Conservation (phyloP, 2,113 vertebrate species). For the chimpanzee (Pan troglodytes) region DNA sequence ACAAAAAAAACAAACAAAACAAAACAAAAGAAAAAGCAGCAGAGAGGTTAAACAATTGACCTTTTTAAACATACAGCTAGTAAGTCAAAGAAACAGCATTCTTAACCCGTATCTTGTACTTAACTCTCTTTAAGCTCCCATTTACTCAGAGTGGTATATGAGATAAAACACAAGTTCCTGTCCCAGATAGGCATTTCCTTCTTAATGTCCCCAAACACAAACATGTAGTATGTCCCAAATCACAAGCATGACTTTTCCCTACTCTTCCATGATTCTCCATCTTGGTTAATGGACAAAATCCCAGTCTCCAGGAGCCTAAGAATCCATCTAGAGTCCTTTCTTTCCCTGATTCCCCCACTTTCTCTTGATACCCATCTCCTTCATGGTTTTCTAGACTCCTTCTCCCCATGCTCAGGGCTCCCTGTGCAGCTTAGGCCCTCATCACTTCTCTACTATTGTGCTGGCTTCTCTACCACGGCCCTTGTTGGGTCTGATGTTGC, state of each 20-base stretch:
- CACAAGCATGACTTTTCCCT: background rate
- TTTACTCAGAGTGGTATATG: background rate
- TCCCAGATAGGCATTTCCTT: background rate
- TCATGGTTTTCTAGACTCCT: background rate
- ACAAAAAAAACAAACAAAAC: too few relatives aligned
- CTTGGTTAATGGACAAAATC: background rate
- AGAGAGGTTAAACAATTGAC: background rate
- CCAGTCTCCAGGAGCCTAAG: background rate
- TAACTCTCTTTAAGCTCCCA: background rate
- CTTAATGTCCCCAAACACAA: background rate
- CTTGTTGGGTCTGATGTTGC: background rate
- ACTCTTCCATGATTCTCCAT: background rate
- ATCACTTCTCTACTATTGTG: background rate
- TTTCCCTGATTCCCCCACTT: background rate
- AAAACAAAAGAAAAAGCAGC: background rate
- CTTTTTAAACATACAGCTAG: background rate
- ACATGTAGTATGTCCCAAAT: background rate
- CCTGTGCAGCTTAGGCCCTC: too few relatives aligned
- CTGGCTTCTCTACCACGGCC: background rate
- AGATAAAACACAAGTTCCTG: background rate
- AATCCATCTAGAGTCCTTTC: background rate
- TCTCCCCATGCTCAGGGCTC: accelerated
- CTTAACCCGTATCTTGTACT: background rate
- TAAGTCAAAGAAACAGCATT: background rate
- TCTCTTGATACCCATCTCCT: background rate